These are phyloP conservation scores for Vulpes vulpes DNA, from an alignment of 2,113 vertebrate species.

Conservation along the genomic window DNA sequence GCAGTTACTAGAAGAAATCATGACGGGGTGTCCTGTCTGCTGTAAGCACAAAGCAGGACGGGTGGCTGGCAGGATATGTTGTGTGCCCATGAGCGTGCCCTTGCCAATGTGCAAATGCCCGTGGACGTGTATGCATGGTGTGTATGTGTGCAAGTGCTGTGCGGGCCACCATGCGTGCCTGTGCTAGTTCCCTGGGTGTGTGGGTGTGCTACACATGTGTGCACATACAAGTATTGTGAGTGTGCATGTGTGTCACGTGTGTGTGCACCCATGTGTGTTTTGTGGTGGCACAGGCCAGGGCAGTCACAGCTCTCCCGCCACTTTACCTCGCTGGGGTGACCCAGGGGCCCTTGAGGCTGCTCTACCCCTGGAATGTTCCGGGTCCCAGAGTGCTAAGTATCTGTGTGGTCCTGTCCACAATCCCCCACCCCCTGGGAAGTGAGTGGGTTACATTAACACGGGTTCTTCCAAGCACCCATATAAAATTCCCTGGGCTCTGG, in stretches of 20 bases:
- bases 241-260: not conserved
- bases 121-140: no score
- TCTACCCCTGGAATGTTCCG: not conserved
- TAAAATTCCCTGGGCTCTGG: rapidly evolving
- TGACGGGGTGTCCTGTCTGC: rapidly evolving
- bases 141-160: not conserved
- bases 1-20: rapidly evolving
- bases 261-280: not conserved
- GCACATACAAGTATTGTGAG: rapidly evolving
- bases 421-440: not conserved
- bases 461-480: rapidly evolving
- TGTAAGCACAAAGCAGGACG: rapidly evolving
- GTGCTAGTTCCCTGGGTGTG: rapidly evolving
- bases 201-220: rapidly evolving
- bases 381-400: no score
- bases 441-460: rapidly evolving
- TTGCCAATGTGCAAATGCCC: not conserved
- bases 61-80: rapidly evolving
- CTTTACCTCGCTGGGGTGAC: rapidly evolving
- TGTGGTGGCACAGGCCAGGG: not conserved
- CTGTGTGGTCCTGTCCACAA: no score
- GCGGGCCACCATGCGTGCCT: not conserved
- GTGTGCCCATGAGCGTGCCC: rapidly evolving
- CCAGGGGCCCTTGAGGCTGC: no score
- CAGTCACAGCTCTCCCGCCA: not conserved